Evolutionary conservation across 2,888 invertebrate genomes (phyloP), one percentile per base, ranked within the genome.

Genomic region (Cataglyphis altisquamis): DNA sequence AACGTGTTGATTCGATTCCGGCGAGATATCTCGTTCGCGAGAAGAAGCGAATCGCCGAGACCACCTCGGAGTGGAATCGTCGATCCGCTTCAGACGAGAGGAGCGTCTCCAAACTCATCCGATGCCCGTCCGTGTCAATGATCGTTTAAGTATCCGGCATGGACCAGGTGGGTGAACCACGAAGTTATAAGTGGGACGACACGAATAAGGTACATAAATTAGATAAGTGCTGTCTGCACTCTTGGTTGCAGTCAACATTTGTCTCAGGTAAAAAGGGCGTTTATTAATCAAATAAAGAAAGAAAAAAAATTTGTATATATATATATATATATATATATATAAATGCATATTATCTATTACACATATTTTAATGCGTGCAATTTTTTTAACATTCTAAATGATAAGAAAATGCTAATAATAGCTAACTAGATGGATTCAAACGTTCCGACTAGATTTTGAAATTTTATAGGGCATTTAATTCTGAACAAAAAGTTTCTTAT

Each of bases 61-160:
- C 57, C 70, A 78, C 57, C 78, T 57, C 70, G 29, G 10, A 68
- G 52, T 32, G 25, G 41, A 70, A 78, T 57, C 70, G 32, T 60
- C 57, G 32, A 39, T 39, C 29, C 67, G 55, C 29, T 45, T 29
- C 15, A 57, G 57, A 39, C 52, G 39, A 64, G 45, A 60, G 60
- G 45, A 60, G 45, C 41, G 70, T 60, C 60, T 60, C 57, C 36
- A 15, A 36, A 64, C 21, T 45, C 77, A 77, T 82, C 29, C 63
- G 63, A 86, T 80, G 85, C 87, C 82, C 87, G 88, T 77, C 81
- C 77, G 88, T 89, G 90, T 91, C 91, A 91, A 90, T 88, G 91
- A 84, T 90, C 91, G 91, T 87, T 90, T 91, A 89, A 90, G 87
- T 89, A 84, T 88, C 73, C 83, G 77, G 86, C 70, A 87, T 86